These are phyloP conservation scores for Penaeus japonicus DNA, from an alignment of 1,140 invertebrate genomes.

Conservation along the genomic window DNA sequence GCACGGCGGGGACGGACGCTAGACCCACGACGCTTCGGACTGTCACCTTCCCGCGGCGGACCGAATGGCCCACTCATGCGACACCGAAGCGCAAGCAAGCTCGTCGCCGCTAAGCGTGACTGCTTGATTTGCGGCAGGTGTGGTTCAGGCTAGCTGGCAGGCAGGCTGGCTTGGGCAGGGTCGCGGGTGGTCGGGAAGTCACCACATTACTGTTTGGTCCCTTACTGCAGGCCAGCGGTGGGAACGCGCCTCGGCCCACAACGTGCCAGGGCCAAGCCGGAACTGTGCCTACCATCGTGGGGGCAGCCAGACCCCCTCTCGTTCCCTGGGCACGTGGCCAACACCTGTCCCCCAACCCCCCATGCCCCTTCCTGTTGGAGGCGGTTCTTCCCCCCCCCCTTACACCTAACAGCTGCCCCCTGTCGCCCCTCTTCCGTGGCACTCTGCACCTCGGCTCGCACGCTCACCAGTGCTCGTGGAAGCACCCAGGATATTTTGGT, in stretches of 20 bases:
- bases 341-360: neutral
- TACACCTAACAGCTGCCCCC: no score
- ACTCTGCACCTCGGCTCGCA: no score
- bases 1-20: no score
- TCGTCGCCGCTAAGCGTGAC: neutral
- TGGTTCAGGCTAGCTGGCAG: neutral
- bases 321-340: slow-evolving; percentile 17
- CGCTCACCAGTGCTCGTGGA: no score
- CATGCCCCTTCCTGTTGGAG: neutral
- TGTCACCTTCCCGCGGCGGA: no score
- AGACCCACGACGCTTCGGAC: no score
- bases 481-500: no score
- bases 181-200: neutral
- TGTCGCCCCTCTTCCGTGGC: no score
- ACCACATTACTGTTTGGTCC: slow-evolving; percentile 20
- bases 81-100: neutral
- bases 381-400: no score
- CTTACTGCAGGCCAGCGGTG: slow-evolving; percentile 18
- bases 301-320: slow-evolving; percentile 26
- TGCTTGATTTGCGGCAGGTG: neutral
- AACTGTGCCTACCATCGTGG: slow-evolving; percentile 32
- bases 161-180: neutral
- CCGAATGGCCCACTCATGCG: no score
- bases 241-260: slow-evolving; percentile 1
- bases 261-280: slow-evolving; percentile 30